A percentile compares a stretch with the other conserved stretches of the same genome.
These are phyloP conservation scores for Picus viridis DNA, from an alignment of 2,797 vertebrate species.

Conservation along the genomic window DNA sequence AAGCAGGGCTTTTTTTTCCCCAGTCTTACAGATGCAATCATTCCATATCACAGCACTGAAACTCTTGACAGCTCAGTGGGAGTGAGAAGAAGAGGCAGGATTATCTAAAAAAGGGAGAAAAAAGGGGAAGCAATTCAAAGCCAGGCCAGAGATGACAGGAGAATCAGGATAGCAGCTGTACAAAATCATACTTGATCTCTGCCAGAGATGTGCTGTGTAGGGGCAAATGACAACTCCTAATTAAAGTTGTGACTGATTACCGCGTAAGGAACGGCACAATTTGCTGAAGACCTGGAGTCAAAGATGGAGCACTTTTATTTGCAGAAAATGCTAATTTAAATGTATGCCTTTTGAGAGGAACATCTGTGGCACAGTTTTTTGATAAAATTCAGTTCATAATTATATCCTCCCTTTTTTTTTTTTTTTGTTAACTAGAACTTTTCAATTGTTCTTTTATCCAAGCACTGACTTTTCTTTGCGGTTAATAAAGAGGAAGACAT, in stretches of 20 bases:
- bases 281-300: slow-evolving; percentile 51
- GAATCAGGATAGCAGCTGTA: slow-evolving; percentile 62
- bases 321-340: slow-evolving; percentile 75
- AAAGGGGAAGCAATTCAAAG: slow-evolving; percentile 70
- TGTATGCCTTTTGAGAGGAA: slow-evolving; percentile 72
- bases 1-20: slow-evolving; percentile 44
- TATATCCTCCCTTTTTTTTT: slow-evolving; percentile 23
- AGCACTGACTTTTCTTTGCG: background rate
- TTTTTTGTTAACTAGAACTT: slow-evolving; percentile 27
- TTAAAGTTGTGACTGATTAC: slow-evolving; percentile 75
- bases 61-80: slow-evolving; percentile 77
- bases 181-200: slow-evolving; percentile 64
- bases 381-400: slow-evolving; percentile 50
- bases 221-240: slow-evolving; percentile 74
- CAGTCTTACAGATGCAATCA: slow-evolving; percentile 69
- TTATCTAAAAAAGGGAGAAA: slow-evolving; percentile 58
- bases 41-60: slow-evolving; percentile 70
- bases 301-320: slow-evolving; percentile 75
- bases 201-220: slow-evolving; percentile 54
- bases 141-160: slow-evolving; percentile 67
- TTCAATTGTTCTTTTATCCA: slow-evolving; percentile 44
- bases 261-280: slow-evolving; percentile 64
- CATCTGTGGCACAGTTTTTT: slow-evolving; percentile 61
- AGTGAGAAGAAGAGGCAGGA: slow-evolving; percentile 52
- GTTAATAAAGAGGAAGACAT: slow-evolving; percentile 40